phyloP scores from a whole-genome alignment of 2,797 vertebrate species.

The Tamandua tetradactyla region DNA sequence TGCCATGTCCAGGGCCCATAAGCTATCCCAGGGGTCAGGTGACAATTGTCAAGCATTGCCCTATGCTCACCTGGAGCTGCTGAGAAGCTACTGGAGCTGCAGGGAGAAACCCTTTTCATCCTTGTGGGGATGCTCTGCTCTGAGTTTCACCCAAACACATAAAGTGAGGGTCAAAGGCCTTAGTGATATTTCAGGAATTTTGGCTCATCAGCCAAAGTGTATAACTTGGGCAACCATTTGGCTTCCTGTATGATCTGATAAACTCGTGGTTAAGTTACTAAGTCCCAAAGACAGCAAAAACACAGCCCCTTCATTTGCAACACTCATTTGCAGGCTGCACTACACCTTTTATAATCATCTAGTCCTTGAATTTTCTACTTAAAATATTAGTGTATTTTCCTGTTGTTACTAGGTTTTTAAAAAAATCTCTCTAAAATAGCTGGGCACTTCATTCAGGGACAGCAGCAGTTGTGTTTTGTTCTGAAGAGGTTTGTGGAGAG shows the following conservation, averaged over 20 bases:
- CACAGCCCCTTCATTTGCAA: fast-evolving
- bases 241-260: background rate
- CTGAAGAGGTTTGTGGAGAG: background rate
- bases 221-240: fast-evolving
- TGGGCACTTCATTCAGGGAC: background rate
- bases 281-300: fast-evolving
- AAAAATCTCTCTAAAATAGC: background rate
- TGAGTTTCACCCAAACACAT: background rate
- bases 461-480: background rate
- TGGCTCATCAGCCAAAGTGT: background rate
- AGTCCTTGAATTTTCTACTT: background rate
- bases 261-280: fast-evolving
- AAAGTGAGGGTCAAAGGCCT: background rate
- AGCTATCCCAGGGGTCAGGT: background rate
- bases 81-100: background rate
- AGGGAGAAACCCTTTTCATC: background rate
- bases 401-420: background rate
- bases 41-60: background rate
- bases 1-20: background rate
- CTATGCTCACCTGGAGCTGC: background rate
- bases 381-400: background rate
- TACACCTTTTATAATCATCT: background rate
- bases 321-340: background rate
- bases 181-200: too few relatives aligned
- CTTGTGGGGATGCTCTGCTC: fast-evolving